phyloP scores from a whole-genome alignment of 1,140 invertebrate genomes.

The Adoxophyes honmai region DNA sequence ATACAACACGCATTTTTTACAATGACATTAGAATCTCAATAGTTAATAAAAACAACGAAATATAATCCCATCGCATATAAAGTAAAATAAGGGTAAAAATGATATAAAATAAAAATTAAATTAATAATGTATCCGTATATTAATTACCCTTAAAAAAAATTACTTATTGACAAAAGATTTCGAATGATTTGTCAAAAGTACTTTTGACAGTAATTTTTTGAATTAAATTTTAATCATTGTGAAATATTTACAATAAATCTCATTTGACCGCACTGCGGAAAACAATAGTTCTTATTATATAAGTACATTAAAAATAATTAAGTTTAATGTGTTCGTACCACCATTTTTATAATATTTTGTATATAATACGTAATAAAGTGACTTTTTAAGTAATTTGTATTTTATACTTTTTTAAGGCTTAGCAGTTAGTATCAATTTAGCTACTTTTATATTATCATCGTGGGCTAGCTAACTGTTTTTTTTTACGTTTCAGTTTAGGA shows the following conservation, averaged over 20 bases:
- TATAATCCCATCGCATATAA: slow-evolving; percentile 10
- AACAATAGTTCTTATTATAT: too few relatives aligned
- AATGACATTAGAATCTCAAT: slow-evolving; percentile 7
- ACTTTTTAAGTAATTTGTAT: slow-evolving; percentile 19
- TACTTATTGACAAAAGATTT: too few relatives aligned
- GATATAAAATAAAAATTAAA: too few relatives aligned
- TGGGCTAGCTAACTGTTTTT: not conserved
- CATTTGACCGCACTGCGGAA: too few relatives aligned
- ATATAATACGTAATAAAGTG: slow-evolving; percentile 52
- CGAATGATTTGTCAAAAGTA: too few relatives aligned
- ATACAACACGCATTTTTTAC: not conserved
- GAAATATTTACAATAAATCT: too few relatives aligned
- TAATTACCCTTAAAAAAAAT: too few relatives aligned
- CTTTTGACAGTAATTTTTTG: too few relatives aligned
- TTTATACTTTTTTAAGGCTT: slow-evolving; percentile 16
- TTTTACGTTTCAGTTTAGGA: not conserved
- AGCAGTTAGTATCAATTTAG: not conserved
- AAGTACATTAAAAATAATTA: too few relatives aligned
- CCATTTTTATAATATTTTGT: slow-evolving; percentile 53
- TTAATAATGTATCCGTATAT: too few relatives aligned
- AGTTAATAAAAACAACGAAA: slow-evolving; percentile 10
- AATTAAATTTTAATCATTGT: too few relatives aligned
- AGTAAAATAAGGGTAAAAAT: not conserved
- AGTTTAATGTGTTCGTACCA: slow-evolving; percentile 49
- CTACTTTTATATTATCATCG: not conserved